Evolutionary conservation across 2,888 invertebrate genomes (phyloP), one percentile per base, ranked within the genome.

Genomic region (Limnephilus marmoratus): DNA sequence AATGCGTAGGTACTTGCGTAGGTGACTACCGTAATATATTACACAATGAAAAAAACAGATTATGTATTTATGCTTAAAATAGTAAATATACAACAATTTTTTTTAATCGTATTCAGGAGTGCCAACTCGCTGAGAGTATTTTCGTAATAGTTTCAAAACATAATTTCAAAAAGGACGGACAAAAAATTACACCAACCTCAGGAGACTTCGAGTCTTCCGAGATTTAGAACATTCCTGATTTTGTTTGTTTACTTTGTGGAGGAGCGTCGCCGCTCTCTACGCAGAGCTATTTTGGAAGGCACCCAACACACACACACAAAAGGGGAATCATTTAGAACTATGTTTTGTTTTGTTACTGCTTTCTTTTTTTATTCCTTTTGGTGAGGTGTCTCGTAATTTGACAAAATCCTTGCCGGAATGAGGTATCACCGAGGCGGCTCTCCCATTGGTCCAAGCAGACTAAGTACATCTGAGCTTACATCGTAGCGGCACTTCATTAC

Each of bases 401-500:
- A 86, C 86, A 49, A 45, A 86, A 86, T 86, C 41, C 86, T 86
- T 45, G 41, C 86, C n/a, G 49, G 86, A 86, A 86, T 86, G 86
- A 86, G 86, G 86, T 29, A 86, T 86, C 86, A 45, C 85, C 85
- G 85, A 18, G n/a, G 37, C 41, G 37, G 80, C 41, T 45, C 85
- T 53, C 81, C 87, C 49, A 91, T 91, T 91, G 91, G 91, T 91
- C 91, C 91, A 81, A 49, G 87, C 90, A 85, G 85, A 90, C 90
- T 68, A 24, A 68, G 68, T 68, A 68, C 68, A 68, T 68, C 68
- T 91, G 92, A 92, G 92, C 93, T 93, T 81, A 93, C 91, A 88
- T 89, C 81, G 92, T 86, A 81, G 92, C 92, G 91, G 88, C 93
- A 92, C 93, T 93, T 91, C 92, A 93, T 92, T 92, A 96, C 95